A percentile compares a stretch with the other conserved stretches of the same genome.
phyloP scores from a whole-genome alignment of 2,888 invertebrate genomes.

The Eilema sororculum region DNA sequence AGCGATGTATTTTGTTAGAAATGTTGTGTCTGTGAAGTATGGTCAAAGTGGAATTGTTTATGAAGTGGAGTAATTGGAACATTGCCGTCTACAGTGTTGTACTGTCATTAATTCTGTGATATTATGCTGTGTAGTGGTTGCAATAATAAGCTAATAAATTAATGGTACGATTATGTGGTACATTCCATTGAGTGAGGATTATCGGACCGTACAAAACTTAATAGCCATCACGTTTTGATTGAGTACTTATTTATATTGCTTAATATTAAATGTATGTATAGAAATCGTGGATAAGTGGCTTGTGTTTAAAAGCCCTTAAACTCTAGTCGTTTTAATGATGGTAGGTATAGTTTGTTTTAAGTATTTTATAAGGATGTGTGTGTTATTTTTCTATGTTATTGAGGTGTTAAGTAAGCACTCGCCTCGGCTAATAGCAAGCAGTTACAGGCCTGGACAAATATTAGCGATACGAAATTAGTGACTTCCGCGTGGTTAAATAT shows the following conservation, averaged over 20 bases:
- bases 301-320: slow-evolving; percentile 1
- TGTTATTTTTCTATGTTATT: neutral
- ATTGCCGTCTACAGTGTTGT: neutral
- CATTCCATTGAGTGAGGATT: neutral
- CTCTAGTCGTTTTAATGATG: neutral
- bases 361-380: neutral
- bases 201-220: neutral
- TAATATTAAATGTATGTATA: slow-evolving; percentile 1
- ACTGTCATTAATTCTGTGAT: slow-evolving; percentile 8
- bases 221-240: neutral
- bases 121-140: slow-evolving; percentile 16
- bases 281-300: neutral
- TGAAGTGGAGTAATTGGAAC: slow-evolving; percentile 36
- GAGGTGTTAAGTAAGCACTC: neutral
- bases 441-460: neutral
- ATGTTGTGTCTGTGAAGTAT: too few relatives aligned
- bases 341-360: neutral
- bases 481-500: neutral
- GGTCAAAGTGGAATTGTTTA: slow-evolving; percentile 23
- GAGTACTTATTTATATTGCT: neutral
- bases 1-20: too few relatives aligned
- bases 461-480: neutral
- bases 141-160: slow-evolving; percentile 21
- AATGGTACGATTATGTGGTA: slow-evolving; percentile 3
- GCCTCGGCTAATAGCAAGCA: neutral